Evolutionary conservation across 2,888 invertebrate genomes (phyloP).

Genomic region (Hydriomena furcata): DNA sequence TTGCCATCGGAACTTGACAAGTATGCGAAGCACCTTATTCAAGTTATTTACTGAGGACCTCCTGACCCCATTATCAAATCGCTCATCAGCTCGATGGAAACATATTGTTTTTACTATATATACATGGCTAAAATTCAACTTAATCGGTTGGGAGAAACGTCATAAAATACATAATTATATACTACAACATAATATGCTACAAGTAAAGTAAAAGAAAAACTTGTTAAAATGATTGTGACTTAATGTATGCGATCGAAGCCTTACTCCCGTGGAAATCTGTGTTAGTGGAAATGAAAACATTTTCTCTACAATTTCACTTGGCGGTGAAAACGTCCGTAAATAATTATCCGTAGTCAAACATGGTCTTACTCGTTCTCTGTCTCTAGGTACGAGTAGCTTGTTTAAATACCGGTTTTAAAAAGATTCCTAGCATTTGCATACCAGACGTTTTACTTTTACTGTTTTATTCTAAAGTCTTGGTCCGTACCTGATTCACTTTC

Average conservation of each 20-base stretch:
- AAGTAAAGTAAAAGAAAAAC: too few species aligned
- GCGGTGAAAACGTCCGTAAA: constrained; percentile 26
- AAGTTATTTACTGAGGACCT: too few species aligned
- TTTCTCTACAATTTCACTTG: constrained; percentile 34
- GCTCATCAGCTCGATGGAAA: too few species aligned
- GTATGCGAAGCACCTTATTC: too few species aligned
- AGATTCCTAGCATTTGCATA: constrained; percentile 36
- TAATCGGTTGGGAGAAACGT: too few species aligned
- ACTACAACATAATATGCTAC: too few species aligned
- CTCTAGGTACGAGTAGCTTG: constrained; percentile 9
- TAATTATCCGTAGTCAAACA: constrained; percentile 19
- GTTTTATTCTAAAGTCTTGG: constrained; percentile 21
- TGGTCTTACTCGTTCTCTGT: constrained; percentile 15
- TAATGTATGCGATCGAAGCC: constrained; percentile 8
- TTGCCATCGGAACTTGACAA: too few species aligned
- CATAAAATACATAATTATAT: too few species aligned
- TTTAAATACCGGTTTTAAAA: constrained; percentile 22
- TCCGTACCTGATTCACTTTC: constrained; percentile 23
- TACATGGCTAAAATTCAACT: too few species aligned
- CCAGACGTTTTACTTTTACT: constrained; percentile 32
- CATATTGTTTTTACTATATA: too few species aligned
- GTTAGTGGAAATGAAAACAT: constrained; percentile 25
- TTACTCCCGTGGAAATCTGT: constrained; percentile 16
- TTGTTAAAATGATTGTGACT: too few species aligned
- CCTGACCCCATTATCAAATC: too few species aligned